Evolutionary conservation across 2,797 vertebrate genomes (phyloP).

Genomic region (Chelon labrosus): DNA sequence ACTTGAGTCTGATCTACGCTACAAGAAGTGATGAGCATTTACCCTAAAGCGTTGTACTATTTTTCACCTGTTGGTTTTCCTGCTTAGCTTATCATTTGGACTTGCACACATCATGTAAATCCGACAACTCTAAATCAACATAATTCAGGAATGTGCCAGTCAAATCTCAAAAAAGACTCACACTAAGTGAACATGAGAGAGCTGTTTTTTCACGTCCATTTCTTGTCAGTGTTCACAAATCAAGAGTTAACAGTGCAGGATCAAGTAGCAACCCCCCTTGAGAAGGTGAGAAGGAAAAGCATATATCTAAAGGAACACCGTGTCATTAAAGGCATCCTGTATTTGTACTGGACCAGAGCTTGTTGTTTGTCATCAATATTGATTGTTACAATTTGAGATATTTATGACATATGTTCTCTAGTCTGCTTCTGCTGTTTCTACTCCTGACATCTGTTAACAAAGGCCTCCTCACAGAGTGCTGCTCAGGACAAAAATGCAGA

Average conservation of each 20-base stretch:
- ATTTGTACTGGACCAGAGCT: background rate
- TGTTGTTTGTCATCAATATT: background rate
- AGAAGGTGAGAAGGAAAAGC: background rate
- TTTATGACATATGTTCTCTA: background rate
- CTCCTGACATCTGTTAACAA: conserved; percentile 4
- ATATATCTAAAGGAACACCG: background rate
- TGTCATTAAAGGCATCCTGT: background rate
- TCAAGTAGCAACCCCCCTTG: conserved; percentile 8
- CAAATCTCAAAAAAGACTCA: background rate
- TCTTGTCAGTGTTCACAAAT: conserved; percentile 10
- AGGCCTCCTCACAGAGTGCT: conserved; percentile 4
- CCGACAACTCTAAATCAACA: background rate
- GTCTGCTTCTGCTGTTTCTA: background rate
- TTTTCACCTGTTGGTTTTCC: conserved; percentile 35
- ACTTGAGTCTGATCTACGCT: conserved; percentile 42
- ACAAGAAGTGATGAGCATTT: conserved; percentile 21
- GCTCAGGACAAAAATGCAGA: background rate
- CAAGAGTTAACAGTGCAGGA: conserved; percentile 7
- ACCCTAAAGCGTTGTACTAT: conserved; percentile 3
- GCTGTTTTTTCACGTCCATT: background rate
- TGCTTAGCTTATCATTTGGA: conserved; percentile 5
- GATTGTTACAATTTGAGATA: background rate
- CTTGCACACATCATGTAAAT: background rate
- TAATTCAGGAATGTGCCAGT: conserved; percentile 3
- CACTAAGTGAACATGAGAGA: background rate